phyloP scores from a whole-genome alignment of 2,888 invertebrate genomes.

The Caradrina kadenii region DNA sequence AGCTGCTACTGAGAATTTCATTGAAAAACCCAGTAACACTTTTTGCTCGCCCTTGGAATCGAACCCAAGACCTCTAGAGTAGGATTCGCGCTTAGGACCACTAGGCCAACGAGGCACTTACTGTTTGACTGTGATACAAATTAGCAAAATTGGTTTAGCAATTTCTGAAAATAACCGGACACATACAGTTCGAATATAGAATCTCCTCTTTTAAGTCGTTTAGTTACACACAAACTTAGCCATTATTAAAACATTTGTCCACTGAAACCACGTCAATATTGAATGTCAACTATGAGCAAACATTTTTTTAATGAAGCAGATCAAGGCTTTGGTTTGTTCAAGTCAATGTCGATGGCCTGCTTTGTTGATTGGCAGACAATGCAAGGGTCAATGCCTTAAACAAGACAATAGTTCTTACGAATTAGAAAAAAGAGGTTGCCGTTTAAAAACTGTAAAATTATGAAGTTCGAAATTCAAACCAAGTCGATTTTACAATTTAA shows the following conservation, averaged over 20 bases:
- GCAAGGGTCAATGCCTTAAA: slow-evolving; percentile 26
- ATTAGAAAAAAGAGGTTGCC: background rate
- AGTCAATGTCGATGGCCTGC: slow-evolving; percentile 25
- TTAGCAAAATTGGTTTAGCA: background rate
- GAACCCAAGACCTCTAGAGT: too few relatives aligned
- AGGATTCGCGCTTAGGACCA: too few relatives aligned
- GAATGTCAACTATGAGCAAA: background rate
- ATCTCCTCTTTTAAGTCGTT: background rate
- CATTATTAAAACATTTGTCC: background rate
- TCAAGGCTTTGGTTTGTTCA: slow-evolving; percentile 18
- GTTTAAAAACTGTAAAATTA: background rate
- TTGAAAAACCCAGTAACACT: too few relatives aligned
- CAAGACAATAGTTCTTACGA: slow-evolving; percentile 2
- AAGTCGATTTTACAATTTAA: too few relatives aligned
- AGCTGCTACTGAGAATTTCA: too few relatives aligned
- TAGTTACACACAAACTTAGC: too few relatives aligned
- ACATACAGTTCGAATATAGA: background rate
- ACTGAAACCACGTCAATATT: background rate
- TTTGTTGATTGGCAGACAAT: slow-evolving; percentile 27
- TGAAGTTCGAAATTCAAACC: too few relatives aligned
- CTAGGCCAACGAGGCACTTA: too few relatives aligned
- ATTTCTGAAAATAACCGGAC: background rate
- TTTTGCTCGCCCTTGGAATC: too few relatives aligned
- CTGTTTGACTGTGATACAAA: background rate
- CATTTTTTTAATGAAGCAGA: background rate